A percentile compares a stretch with the other conserved stretches of the same genome.
These are phyloP conservation scores for Gymnothorax reevesii DNA, from an alignment of 2,797 vertebrate species.

Conservation along the genomic window DNA sequence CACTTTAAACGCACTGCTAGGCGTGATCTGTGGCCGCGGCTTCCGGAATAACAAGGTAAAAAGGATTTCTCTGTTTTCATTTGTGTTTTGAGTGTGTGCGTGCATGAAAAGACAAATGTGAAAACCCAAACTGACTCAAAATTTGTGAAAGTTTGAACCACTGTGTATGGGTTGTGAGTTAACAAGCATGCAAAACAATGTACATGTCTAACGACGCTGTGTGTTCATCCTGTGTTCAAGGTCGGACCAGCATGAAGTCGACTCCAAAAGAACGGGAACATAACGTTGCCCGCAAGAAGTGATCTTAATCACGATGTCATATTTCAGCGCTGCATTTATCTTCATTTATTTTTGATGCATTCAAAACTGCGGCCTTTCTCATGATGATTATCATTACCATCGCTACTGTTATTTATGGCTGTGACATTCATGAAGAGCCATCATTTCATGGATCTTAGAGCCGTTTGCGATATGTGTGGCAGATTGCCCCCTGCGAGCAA, in stretches of 20 bases:
- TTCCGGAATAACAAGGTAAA: conserved; percentile 60
- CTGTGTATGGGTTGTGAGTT: not conserved
- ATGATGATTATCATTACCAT: not conserved
- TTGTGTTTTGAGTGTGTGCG: conserved; percentile 13
- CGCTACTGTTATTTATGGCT: not conserved
- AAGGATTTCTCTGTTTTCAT: not conserved
- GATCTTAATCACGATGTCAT: not conserved
- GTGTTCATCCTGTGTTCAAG: conserved; percentile 34
- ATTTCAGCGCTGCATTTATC: not conserved
- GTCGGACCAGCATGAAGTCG: conserved; percentile 42
- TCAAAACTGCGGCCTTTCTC: not conserved
- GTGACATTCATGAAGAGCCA: not conserved
- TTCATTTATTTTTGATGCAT: not conserved
- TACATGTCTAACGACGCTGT: not conserved
- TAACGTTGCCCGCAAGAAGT: not conserved
- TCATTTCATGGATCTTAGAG: not conserved
- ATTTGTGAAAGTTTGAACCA: not conserved
- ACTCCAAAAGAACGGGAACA: not conserved
- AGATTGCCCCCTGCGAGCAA: not conserved
- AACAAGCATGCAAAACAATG: not conserved
- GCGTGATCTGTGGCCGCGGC: conserved; percentile 53
- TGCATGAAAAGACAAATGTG: not conserved
- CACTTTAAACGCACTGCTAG: conserved; percentile 58
- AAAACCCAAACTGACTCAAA: not conserved
- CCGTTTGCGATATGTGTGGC: not conserved